phyloP scores from a whole-genome alignment of 2,888 invertebrate species.

The Calephelis perditalis region DNA sequence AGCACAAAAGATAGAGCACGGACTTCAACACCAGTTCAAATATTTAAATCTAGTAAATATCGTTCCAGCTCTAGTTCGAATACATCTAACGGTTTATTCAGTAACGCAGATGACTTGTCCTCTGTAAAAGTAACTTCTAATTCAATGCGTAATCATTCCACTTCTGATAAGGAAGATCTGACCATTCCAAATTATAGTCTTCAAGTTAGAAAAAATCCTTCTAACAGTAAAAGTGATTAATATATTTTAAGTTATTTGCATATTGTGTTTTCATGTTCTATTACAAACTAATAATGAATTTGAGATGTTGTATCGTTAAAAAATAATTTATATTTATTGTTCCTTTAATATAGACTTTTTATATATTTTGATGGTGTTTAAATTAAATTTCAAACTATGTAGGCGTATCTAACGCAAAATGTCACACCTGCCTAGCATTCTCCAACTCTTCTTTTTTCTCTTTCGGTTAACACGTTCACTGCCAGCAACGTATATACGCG shows the following conservation, averaged over 20 bases:
- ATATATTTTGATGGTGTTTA: too few species aligned
- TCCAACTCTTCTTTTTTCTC: too few species aligned
- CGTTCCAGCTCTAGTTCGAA: constrained; percentile 71
- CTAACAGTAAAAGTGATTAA: constrained; percentile 62
- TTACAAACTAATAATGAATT: constrained; percentile 22
- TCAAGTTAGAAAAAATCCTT: constrained; percentile 54
- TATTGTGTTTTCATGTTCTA: constrained; percentile 24
- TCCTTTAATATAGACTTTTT: constrained; percentile 2
- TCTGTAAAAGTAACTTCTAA: constrained; percentile 73
- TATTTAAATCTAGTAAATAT: constrained; percentile 61
- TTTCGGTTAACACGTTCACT: too few species aligned
- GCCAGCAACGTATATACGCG: too few species aligned
- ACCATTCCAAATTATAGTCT: constrained; percentile 70
- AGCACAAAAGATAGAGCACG: constrained; percentile 58
- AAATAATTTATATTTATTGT: constrained; percentile 22
- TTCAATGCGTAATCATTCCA: constrained; percentile 63
- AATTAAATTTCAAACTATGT: too few species aligned
- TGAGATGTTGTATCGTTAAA: constrained; percentile 16
- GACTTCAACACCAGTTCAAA: constrained; percentile 79
- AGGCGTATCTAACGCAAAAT: too few species aligned
- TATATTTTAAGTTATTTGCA: constrained; percentile 29
- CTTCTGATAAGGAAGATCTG: constrained; percentile 67
- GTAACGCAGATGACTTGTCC: constrained; percentile 75
- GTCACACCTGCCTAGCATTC: too few species aligned
- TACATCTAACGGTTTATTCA: constrained; percentile 66